phyloP scores from a whole-genome alignment of 2,113 vertebrate species.

The Hemichromis elongatus region DNA sequence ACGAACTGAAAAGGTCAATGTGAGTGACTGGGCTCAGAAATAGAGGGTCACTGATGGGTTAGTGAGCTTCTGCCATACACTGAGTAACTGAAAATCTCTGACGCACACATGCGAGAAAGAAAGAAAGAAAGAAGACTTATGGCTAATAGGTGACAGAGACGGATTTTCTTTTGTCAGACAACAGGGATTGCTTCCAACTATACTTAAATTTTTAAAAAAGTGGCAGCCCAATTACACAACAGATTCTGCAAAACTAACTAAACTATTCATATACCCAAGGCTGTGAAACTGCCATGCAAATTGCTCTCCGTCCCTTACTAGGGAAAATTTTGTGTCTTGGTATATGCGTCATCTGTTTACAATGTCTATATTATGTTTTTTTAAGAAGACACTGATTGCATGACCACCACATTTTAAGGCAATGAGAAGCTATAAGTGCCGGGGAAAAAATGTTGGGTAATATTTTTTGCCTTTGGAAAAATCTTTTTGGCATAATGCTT shows the following conservation, averaged over 20 bases:
- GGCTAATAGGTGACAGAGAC: neutral
- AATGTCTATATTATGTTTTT: neutral
- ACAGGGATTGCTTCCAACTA: neutral
- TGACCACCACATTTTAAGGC: neutral
- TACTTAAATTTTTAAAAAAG: no score
- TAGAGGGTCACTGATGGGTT: conserved; percentile 4
- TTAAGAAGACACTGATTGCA: neutral
- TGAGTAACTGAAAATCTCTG: neutral
- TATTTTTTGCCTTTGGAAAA: neutral
- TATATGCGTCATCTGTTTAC: neutral
- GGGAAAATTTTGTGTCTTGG: neutral
- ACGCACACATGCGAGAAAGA: neutral
- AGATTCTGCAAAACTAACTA: neutral
- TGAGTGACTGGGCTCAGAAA: conserved; percentile 7
- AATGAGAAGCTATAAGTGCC: neutral
- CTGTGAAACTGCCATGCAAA: neutral
- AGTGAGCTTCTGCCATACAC: neutral
- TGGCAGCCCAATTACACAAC: neutral
- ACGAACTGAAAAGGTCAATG: conserved; percentile 29
- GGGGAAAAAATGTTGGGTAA: neutral
- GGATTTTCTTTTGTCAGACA: neutral
- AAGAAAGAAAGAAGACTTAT: neutral
- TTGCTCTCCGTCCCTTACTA: neutral
- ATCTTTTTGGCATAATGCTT: neutral
- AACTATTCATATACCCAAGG: neutral